A percentile compares a stretch with the other conserved stretches of the same genome.
These are phyloP conservation scores for Temnothorax ravouxi DNA, from an alignment of 2,888 invertebrate species.

Conservation along the genomic window DNA sequence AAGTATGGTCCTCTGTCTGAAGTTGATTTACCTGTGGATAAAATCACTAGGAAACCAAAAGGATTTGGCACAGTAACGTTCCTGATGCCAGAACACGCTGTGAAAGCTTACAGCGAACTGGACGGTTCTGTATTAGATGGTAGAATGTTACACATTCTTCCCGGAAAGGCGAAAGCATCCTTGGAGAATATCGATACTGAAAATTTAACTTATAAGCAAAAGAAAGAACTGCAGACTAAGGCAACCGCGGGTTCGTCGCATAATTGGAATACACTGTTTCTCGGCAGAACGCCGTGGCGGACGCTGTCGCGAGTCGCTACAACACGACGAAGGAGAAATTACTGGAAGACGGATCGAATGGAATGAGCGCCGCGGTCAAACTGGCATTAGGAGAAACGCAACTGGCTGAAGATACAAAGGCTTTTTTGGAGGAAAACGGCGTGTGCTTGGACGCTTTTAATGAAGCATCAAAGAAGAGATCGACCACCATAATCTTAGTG, in stretches of 20 bases:
- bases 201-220: slow-evolving; percentile 92
- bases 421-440: slow-evolving; percentile 95
- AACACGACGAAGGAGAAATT: slow-evolving; percentile 93
- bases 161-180: slow-evolving; percentile 91
- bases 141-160: slow-evolving; percentile 96
- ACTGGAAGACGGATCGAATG: slow-evolving; percentile 86
- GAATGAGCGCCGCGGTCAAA: slow-evolving; percentile 95
- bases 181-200: slow-evolving; percentile 79
- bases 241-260: slow-evolving; percentile 92
- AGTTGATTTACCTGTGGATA: slow-evolving; percentile 95
- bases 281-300: slow-evolving; percentile 97
- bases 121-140: slow-evolving; percentile 98
- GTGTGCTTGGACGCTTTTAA: slow-evolving; percentile 95
- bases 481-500: slow-evolving; percentile 95
- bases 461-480: slow-evolving; percentile 90
- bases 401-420: slow-evolving; percentile 95
- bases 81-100: slow-evolving; percentile 98
- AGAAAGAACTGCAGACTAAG: slow-evolving; percentile 93
- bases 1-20: slow-evolving; percentile 95
- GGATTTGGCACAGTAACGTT: slow-evolving; percentile 98
- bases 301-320: slow-evolving; percentile 94
- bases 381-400: slow-evolving; percentile 99
- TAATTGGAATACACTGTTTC: slow-evolving; percentile 98
- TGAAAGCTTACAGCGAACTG: slow-evolving; percentile 94
- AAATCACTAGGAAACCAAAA: slow-evolving; percentile 92